A percentile compares a stretch with the other conserved stretches of the same genome.
Evolutionary conservation across 1,140 invertebrate genomes (phyloP).

Genomic region (Melitaea cinxia): DNA sequence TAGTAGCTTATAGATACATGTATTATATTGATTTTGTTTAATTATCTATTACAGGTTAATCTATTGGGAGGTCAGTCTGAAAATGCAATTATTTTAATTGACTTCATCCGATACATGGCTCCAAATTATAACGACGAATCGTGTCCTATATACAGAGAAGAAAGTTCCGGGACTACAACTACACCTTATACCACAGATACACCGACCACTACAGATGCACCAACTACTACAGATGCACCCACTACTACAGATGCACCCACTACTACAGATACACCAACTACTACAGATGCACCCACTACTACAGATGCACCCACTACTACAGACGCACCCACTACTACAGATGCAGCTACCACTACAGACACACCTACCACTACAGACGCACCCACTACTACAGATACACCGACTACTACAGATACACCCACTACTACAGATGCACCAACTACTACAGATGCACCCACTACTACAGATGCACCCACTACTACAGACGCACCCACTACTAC

Average conservation of each 20-base stretch:
- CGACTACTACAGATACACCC: not conserved
- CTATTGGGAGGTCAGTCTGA: conserved; percentile 29
- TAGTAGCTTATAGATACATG: not conserved
- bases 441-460: too few relatives aligned
- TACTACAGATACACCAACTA: too few relatives aligned
- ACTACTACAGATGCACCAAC: conserved; percentile 6
- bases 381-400: not conserved
- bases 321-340: not conserved
- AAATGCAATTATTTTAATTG: conserved; percentile 30
- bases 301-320: not conserved
- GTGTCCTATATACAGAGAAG: conserved; percentile 28
- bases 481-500: not conserved
- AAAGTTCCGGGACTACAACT: not conserved
- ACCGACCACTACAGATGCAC: too few relatives aligned
- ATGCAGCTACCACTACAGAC: too few relatives aligned
- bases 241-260: too few relatives aligned
- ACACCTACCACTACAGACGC: too few relatives aligned
- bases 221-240: too few relatives aligned
- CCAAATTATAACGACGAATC: conserved; percentile 22
- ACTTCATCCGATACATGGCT: conserved; percentile 38
- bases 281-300: not conserved
- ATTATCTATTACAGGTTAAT: conserved; percentile 36
- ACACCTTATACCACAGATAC: not conserved
- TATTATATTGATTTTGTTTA: not conserved
- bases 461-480: not conserved